phyloP scores from a whole-genome alignment of 2,113 vertebrate species.

The Dipodomys stephensi region DNA sequence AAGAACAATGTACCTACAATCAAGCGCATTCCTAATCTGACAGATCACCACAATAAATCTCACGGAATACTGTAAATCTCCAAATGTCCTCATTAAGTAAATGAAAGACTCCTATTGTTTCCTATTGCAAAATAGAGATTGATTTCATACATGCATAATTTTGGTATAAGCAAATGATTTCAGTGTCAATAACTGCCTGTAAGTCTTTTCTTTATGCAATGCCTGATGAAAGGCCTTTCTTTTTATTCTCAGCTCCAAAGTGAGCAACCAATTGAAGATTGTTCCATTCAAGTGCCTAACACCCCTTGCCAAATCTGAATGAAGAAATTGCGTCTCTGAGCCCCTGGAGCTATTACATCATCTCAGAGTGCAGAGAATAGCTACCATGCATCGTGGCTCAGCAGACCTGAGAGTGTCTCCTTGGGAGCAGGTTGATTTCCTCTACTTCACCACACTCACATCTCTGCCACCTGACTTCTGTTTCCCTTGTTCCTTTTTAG shows the following conservation, averaged over 20 bases:
- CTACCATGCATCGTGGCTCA: too few species aligned
- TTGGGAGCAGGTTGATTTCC: not conserved
- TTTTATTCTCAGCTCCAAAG: not conserved
- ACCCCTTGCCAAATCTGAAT: not conserved
- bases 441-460: not conserved
- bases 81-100: not conserved
- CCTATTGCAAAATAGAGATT: not conserved
- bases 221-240: not conserved
- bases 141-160: not conserved
- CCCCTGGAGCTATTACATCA: too few species aligned
- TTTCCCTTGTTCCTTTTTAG: slow-evolving; percentile 3
- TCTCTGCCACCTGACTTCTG: not conserved
- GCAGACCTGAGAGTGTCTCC: fast-evolving
- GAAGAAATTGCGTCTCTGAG: not conserved
- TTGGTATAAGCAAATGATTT: not conserved
- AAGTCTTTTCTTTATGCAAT: not conserved
- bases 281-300: not conserved
- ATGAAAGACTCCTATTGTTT: not conserved
- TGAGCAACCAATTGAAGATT: not conserved
- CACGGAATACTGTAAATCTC: slow-evolving; percentile 32
- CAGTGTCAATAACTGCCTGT: not conserved
- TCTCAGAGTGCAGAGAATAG: not conserved
- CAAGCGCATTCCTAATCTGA: slow-evolving; percentile 12
- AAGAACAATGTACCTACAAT: not conserved
- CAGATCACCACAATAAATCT: not conserved